Percentiles rank a stretch among this genome's conserved stretches.
phyloP scores from a whole-genome alignment of 2,888 invertebrate species.

The Synergus laeviventris region DNA sequence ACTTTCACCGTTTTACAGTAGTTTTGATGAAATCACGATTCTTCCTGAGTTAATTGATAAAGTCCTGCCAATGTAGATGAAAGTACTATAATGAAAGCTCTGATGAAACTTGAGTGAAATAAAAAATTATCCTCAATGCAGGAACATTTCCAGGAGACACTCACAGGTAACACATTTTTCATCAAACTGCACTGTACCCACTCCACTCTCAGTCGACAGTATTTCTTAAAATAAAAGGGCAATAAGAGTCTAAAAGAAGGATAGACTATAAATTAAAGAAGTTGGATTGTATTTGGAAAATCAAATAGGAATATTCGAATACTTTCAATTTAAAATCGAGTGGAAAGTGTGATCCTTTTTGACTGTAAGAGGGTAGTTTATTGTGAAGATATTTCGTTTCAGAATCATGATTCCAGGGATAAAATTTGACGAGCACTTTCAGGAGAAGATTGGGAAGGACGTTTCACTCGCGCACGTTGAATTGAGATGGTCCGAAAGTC shows the following conservation, averaged over 20 bases:
- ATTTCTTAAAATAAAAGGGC: neutral
- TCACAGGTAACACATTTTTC: conserved; percentile 21
- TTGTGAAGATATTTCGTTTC: neutral
- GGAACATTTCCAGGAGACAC: conserved; percentile 1
- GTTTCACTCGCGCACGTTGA: conserved; percentile 50
- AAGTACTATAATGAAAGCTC: neutral
- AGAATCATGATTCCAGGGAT: conserved; percentile 4
- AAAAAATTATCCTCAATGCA: neutral
- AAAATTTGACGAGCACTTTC: neutral
- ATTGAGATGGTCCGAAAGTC: conserved; percentile 40
- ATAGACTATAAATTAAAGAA: neutral
- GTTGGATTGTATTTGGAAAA: neutral
- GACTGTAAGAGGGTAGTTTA: neutral
- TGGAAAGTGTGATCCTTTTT: conserved; percentile 1
- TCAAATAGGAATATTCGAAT: neutral
- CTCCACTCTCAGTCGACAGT: conserved; percentile 3
- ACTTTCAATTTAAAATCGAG: neutral
- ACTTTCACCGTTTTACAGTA: conserved; percentile 37
- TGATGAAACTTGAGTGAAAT: neutral
- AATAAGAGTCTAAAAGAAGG: neutral
- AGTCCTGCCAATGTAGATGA: conserved; percentile 11
- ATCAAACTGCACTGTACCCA: conserved; percentile 36
- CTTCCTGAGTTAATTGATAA: conserved; percentile 18
- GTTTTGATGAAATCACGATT: conserved; percentile 30
- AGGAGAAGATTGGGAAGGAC: conserved; percentile 45